A percentile compares a stretch with the other conserved stretches of the same genome.
phyloP scores from a whole-genome alignment of 2,888 invertebrate species.

The Lasioglossum leucozonium region DNA sequence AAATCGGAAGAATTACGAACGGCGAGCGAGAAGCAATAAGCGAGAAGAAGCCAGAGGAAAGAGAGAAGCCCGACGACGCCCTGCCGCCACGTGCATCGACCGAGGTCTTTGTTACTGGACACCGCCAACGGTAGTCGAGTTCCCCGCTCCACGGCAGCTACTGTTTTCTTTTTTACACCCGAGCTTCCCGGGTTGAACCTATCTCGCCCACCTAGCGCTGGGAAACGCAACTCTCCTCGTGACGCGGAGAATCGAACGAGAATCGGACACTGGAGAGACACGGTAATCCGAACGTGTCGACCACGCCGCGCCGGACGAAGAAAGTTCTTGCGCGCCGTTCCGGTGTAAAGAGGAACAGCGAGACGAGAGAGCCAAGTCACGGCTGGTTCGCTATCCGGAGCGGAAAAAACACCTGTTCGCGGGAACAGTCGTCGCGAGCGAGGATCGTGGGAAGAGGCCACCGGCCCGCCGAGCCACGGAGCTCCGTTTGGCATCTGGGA shows the following conservation, averaged over 20 bases:
- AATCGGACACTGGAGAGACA: not conserved
- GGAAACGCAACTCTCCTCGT: slow-evolving; percentile 3
- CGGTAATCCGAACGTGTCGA: not conserved
- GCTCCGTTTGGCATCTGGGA: not conserved
- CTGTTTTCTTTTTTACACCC: slow-evolving; percentile 45
- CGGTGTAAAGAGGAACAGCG: not conserved
- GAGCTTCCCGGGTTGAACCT: slow-evolving; percentile 36
- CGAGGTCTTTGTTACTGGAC: slow-evolving; percentile 73
- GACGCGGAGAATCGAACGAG: not conserved
- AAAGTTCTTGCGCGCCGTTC: slow-evolving; percentile 10
- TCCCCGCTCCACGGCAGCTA: slow-evolving; percentile 41
- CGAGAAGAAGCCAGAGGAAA: slow-evolving; percentile 37
- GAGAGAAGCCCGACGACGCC: slow-evolving; percentile 51
- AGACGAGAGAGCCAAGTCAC: not conserved
- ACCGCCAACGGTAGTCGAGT: slow-evolving; percentile 63
- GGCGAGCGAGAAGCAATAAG: slow-evolving; percentile 13
- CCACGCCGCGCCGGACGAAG: not conserved
- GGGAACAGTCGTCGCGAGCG: not conserved
- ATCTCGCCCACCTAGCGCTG: slow-evolving; percentile 33
- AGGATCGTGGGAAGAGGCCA: not conserved
- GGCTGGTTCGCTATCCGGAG: slow-evolving; percentile 4
- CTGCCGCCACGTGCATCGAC: slow-evolving; percentile 70
- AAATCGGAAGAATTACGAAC: slow-evolving; percentile 39
- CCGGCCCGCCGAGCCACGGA: not conserved
- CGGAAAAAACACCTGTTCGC: not conserved